phyloP scores from a whole-genome alignment of 1,140 invertebrate species.

The Rhyacophila brunnea region DNA sequence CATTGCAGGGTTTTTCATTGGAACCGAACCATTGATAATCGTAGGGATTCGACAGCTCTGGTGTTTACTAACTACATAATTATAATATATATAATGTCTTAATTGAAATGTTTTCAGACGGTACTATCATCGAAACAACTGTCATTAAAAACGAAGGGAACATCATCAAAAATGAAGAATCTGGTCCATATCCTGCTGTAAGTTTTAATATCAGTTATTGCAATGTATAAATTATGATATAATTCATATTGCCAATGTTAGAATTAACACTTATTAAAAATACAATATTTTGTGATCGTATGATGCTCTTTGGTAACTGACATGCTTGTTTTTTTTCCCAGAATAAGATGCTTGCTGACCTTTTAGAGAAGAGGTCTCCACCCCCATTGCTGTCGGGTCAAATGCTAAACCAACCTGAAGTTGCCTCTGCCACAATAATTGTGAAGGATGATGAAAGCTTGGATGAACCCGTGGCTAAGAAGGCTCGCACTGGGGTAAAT shows the following conservation, averaged over 20 bases:
- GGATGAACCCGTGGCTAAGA: conserved; percentile 29
- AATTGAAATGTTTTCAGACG: conserved; percentile 10
- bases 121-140: conserved; percentile 11
- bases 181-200: too few relatives aligned
- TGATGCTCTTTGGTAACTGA: too few relatives aligned
- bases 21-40: too few relatives aligned
- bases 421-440: not conserved
- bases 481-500: conserved; percentile 13
- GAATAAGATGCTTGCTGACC: conserved; percentile 53
- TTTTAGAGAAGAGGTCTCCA: conserved; percentile 53
- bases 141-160: not conserved
- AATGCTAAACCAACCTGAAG: not conserved
- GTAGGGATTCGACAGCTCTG: too few relatives aligned
- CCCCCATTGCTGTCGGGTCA: conserved; percentile 42
- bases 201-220: too few relatives aligned
- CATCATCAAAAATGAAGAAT: too few relatives aligned
- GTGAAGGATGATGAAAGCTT: conserved; percentile 15
- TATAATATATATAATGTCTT: not conserved
- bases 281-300: too few relatives aligned
- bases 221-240: too few relatives aligned
- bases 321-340: conserved; percentile 33
- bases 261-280: too few relatives aligned
- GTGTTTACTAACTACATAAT: too few relatives aligned
- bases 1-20: too few relatives aligned
- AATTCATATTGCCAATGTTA: too few relatives aligned